Evolutionary conservation across 2,888 invertebrate genomes (phyloP), one percentile per base, ranked within the genome.

Genomic region (Lomographa bimaculata): DNA sequence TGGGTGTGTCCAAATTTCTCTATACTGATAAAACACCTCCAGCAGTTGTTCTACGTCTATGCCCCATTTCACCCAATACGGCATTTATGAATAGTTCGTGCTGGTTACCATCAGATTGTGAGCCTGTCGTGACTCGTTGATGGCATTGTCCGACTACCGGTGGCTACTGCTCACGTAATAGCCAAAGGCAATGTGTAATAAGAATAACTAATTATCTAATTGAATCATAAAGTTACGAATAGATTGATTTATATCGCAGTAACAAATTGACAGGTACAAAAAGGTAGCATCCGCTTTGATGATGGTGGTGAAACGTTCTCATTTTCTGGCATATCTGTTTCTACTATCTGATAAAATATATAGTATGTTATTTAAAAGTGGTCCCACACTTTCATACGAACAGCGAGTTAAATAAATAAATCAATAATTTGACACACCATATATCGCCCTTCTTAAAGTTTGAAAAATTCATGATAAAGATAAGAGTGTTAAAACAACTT

Each of bases 31-130:
- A 18, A 28, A 3, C 7, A 19, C 25, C 14, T 25, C 7, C 4
- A 12, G 7, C 12, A 3, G 12, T 20, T 24, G 36, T 29, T 30
- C 23, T 19, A 19, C 10, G 16, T 50, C n/a, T 3, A 14, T 14
- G 44, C 29, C 30, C 48, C 34, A 41, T 48, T 48, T 46, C 9
- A 19, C 20, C 47, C 32, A 44, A 53, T 46, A 52, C 39, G 44
- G 52, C 7, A 42, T 38, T 55, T 51, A 55, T 57, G 50, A 50
- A 49, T 26, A 57, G 43, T 46, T 63, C 54, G 54, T 60, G 53
- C 46, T 17, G 14, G 46, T 19, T 37, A 34, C 44, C 36, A 64
- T 64, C 60, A 52, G 61, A 60, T 58, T 40, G 47, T 35, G 17
- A 24, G 20, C 18, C 24, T 25, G 46, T 54, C 39, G 54, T 58